These are phyloP conservation scores for Diarsia rubi DNA, from an alignment of 2,888 invertebrate species.

Conservation along the genomic window DNA sequence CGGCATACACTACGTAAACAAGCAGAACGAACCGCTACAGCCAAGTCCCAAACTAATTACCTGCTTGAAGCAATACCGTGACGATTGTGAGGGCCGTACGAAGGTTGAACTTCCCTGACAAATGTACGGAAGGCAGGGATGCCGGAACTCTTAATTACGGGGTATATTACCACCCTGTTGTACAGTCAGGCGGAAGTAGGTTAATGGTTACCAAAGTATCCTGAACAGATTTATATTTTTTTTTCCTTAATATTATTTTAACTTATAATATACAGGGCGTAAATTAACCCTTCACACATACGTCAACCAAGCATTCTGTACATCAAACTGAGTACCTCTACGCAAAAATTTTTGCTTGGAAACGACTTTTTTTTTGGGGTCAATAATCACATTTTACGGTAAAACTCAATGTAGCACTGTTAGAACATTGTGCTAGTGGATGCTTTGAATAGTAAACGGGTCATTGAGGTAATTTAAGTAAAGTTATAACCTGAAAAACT, in stretches of 20 bases:
- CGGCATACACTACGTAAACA: conserved; percentile 27
- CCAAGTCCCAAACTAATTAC: conserved; percentile 45
- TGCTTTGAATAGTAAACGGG: too few relatives aligned
- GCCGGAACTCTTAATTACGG: conserved; percentile 70
- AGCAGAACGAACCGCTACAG: conserved; percentile 16
- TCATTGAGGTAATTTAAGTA: too few relatives aligned
- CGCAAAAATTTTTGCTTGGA: too few relatives aligned
- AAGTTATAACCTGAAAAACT: too few relatives aligned
- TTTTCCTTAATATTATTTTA: background rate
- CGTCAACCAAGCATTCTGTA: too few relatives aligned
- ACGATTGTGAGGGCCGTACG: conserved; percentile 18
- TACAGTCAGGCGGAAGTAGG: conserved; percentile 15
- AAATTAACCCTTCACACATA: too few relatives aligned
- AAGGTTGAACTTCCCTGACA: conserved; percentile 55
- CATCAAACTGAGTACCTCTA: too few relatives aligned
- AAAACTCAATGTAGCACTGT: too few relatives aligned
- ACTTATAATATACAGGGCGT: background rate
- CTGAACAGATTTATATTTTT: background rate
- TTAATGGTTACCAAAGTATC: background rate
- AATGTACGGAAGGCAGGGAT: conserved; percentile 45
- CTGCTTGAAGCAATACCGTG: conserved; percentile 29
- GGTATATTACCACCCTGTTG: conserved; percentile 62
- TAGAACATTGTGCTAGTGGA: too few relatives aligned
- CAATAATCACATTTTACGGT: too few relatives aligned
- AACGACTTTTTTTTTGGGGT: too few relatives aligned